phyloP scores from a whole-genome alignment of 1,140 invertebrate genomes.

The Triops longicaudatus region DNA sequence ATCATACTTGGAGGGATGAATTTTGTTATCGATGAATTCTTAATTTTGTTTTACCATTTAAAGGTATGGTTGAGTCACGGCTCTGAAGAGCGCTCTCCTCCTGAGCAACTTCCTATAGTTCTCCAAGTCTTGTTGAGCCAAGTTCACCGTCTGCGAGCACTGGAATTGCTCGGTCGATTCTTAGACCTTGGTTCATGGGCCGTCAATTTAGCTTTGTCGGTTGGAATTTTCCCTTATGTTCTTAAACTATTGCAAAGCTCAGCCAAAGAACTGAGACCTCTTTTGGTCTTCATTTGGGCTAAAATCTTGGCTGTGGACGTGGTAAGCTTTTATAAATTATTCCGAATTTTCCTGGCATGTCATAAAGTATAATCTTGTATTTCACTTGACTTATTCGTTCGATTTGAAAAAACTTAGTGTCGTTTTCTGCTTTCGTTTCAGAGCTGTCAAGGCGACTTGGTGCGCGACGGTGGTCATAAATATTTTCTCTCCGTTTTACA shows the following conservation, averaged over 20 bases:
- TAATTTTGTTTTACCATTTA: conserved; percentile 8
- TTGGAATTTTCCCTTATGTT: conserved; percentile 98
- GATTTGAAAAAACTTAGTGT: conserved; percentile 26
- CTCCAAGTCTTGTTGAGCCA: conserved; percentile 95
- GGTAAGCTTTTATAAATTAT: conserved; percentile 48
- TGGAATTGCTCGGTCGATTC: conserved; percentile 91
- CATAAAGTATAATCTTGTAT: neutral
- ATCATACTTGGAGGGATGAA: no score
- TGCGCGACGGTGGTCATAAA: conserved; percentile 88
- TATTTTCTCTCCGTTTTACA: conserved; percentile 86
- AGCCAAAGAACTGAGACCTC: conserved; percentile 78
- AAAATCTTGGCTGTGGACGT: conserved; percentile 96
- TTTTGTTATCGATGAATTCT: neutral
- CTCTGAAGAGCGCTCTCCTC: conserved; percentile 64
- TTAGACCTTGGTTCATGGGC: conserved; percentile 95
- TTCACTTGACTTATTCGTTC: no score
- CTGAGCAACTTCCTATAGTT: conserved; percentile 95
- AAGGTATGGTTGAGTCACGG: conserved; percentile 75
- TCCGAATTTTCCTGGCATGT: neutral
- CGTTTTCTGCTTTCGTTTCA: conserved; percentile 42
- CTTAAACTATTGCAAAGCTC: conserved; percentile 89
- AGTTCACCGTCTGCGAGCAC: conserved; percentile 85
- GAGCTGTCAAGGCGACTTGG: conserved; percentile 89
- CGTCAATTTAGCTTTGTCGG: conserved; percentile 88
- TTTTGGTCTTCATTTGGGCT: conserved; percentile 97